Percentiles rank a stretch among this genome's conserved stretches.
These are phyloP conservation scores for Anoplolepis gracilipes DNA, from an alignment of 1,140 invertebrate genomes.

Conservation along the genomic window DNA sequence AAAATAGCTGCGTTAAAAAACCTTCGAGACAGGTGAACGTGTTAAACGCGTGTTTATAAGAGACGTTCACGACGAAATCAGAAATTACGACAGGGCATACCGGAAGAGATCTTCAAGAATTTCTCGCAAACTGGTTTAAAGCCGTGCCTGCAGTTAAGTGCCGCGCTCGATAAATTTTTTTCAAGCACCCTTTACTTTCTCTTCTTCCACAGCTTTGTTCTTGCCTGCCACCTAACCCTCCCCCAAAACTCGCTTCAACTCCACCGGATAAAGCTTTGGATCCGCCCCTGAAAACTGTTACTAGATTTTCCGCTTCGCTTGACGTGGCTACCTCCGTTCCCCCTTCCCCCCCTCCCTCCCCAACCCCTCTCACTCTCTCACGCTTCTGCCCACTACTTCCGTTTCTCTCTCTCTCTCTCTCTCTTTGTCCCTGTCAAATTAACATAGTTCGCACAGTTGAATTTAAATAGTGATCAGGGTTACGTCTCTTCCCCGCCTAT, in stretches of 20 bases:
- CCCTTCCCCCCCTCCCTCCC: background rate
- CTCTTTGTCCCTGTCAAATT: slow-evolving; percentile 66
- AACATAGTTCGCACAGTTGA: slow-evolving; percentile 68
- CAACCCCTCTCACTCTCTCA: background rate
- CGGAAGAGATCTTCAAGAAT: background rate
- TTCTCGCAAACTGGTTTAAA: slow-evolving; percentile 65
- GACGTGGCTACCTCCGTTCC: slow-evolving; percentile 45
- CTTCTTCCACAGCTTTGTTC: slow-evolving; percentile 64
- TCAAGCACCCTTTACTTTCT: slow-evolving; percentile 69
- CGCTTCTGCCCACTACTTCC: too few relatives aligned
- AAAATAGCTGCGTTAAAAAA: background rate
- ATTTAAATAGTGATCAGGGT: slow-evolving; percentile 64
- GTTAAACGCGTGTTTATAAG: background rate
- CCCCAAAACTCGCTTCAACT: slow-evolving; percentile 60
- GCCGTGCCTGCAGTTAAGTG: slow-evolving; percentile 68
- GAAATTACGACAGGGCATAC: background rate
- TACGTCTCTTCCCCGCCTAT: background rate
- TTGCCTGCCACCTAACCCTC: slow-evolving; percentile 63
- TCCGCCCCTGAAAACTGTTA: slow-evolving; percentile 72
- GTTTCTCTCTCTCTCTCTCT: background rate
- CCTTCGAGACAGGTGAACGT: background rate
- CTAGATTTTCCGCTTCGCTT: slow-evolving; percentile 71
- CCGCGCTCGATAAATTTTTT: slow-evolving; percentile 73
- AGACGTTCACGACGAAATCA: slow-evolving; percentile 3
- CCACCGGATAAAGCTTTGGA: slow-evolving; percentile 63